Evolutionary conservation across 1,140 invertebrate genomes (phyloP).

Genomic region (Heliconius melpomene): DNA sequence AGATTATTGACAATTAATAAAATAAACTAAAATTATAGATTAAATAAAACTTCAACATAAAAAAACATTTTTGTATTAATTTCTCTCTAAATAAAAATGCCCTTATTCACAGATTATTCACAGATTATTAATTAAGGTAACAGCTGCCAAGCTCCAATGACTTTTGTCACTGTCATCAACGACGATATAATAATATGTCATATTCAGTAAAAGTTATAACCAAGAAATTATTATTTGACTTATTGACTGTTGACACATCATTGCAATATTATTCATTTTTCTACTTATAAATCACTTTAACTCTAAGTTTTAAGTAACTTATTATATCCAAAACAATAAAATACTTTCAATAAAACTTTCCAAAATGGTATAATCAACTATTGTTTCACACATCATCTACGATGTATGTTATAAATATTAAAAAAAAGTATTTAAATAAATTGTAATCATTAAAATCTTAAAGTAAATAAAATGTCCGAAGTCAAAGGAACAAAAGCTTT

Average conservation of each 20-base stretch:
- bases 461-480: constrained; percentile 85
- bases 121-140: neutral
- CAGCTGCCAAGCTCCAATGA: neutral
- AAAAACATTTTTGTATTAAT: too few species aligned
- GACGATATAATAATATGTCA: constrained; percentile 14
- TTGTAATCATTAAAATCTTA: neutral
- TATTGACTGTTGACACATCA: constrained; percentile 28
- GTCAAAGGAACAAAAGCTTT: constrained; percentile 92
- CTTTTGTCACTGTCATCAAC: constrained; percentile 4
- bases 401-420: constrained; percentile 23
- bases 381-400: constrained; percentile 23
- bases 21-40: too few species aligned
- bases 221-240: constrained; percentile 24
- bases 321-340: neutral
- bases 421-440: constrained; percentile 21
- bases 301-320: neutral
- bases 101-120: neutral
- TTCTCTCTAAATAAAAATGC: neutral
- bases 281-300: neutral
- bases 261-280: constrained; percentile 16
- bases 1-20: too few species aligned
- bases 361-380: constrained; percentile 1
- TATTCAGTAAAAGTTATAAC: constrained; percentile 10
- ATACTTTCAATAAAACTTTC: neutral
- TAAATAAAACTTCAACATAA: too few species aligned